Percentiles rank a stretch among this genome's conserved stretches.
phyloP scores from a whole-genome alignment of 2,888 invertebrate genomes.

The Anagyrus pseudococci region DNA sequence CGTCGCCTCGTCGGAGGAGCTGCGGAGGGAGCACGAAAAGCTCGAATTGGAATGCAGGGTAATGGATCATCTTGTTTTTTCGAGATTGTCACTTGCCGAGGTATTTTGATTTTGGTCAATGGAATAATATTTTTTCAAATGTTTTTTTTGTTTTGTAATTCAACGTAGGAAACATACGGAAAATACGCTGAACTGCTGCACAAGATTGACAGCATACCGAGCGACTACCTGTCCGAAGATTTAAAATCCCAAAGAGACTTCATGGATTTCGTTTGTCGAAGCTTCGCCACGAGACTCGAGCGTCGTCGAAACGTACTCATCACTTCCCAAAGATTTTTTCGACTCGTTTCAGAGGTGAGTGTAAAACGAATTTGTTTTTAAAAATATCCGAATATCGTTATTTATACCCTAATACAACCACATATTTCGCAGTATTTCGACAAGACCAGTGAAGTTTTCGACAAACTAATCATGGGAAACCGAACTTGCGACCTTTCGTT shows the following conservation, averaged over 20 bases:
- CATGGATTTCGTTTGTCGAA: conserved; percentile 82
- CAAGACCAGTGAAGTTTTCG: conserved; percentile 72
- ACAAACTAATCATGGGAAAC: conserved; percentile 70
- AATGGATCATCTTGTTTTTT: no score
- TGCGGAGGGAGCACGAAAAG: conserved; percentile 76
- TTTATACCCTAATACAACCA: no score
- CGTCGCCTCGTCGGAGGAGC: conserved; percentile 73
- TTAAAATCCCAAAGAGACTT: conserved; percentile 77
- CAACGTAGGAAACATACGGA: conserved; percentile 80
- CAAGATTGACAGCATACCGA: conserved; percentile 70
- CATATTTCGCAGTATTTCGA: conserved; percentile 66
- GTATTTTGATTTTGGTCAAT: background rate
- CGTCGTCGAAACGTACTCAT: conserved; percentile 76
- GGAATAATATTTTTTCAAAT: background rate
- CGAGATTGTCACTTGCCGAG: no score
- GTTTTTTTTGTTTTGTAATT: background rate
- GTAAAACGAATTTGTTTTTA: background rate
- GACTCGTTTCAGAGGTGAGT: conserved; percentile 73
- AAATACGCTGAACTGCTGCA: conserved; percentile 80
- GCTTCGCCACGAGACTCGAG: conserved; percentile 78
- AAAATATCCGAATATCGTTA: background rate
- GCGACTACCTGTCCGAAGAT: conserved; percentile 64
- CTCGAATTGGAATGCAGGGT: conserved; percentile 78
- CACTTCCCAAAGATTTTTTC: conserved; percentile 77
- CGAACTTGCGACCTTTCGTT: conserved; percentile 67